Evolutionary conservation across 2,113 vertebrate genomes (phyloP), one percentile per base, ranked within the genome.

Genomic region (Corapipo altera): DNA sequence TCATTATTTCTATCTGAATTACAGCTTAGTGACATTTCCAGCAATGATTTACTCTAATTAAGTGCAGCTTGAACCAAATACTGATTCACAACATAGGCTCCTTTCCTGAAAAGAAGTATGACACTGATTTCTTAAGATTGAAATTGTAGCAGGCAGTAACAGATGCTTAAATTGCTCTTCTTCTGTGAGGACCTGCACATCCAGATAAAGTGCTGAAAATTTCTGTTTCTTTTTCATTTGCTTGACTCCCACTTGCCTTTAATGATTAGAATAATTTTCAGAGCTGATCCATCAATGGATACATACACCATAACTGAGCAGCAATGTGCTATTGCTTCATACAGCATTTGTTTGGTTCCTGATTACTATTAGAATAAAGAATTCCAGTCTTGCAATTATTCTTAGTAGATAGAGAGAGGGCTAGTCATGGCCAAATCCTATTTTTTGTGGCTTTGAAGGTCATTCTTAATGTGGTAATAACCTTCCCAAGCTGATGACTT

Each of bases 41-140:
- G 46, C 28, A 52, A 59, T 87, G 65, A 89, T 93, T 94, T 94
- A 81, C n/a, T 81, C 46, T 89, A 75, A 86, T 93, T 82, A 83
- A 85, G 51, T 70, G 66, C 75, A 66, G 46, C 85, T 92, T 83
- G 43, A 94, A 88, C 21, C 46, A 80, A 39, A 59, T 77, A 61
- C 39, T 61, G 58, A 90, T n/a, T 72, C 79, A 76, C 82, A 94
- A 74, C 46, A 86, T 7, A 49, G 41, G 17, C 39, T 70, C 30
- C 64, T 33, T 71, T 94, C 55, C 52, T 76, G 37, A 74, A 88
- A 51, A 85, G 85, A 65, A 54, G 62, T 55, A 49, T 46, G 72
- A 74, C 9, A 61, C 75, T 5, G 14, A 55, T 90, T 94, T 88
- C 59, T 92, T 57, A 67, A 76, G 54, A 43, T 13, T 61, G 59